Conservation (phyloP, 2,888 invertebrate species). For the Anthophora plumipes region DNA sequence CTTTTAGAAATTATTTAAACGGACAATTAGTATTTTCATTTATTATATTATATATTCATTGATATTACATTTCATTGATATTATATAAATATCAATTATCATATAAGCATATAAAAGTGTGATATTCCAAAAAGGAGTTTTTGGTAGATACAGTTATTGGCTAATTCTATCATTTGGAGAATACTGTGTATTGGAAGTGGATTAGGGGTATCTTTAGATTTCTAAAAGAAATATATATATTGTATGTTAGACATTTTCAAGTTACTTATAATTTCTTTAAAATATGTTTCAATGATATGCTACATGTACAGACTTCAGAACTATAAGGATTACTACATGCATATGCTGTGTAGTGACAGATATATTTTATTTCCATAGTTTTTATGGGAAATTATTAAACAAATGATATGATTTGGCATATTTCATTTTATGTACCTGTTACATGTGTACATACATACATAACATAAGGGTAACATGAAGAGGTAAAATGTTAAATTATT, state of each 20-base stretch:
- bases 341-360: background rate
- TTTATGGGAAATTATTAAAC: background rate
- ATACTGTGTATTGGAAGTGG: background rate
- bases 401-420: no score
- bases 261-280: slow-evolving; percentile 1
- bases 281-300: slow-evolving; percentile 4
- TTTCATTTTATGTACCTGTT: background rate
- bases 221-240: background rate
- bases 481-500: slow-evolving; percentile 15
- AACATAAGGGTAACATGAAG: background rate
- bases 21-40: no score
- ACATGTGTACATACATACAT: background rate
- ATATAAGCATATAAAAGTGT: background rate
- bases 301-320: background rate
- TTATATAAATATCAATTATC: background rate
- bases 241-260: background rate
- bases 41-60: no score
- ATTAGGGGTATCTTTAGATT: background rate
- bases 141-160: background rate
- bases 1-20: background rate
- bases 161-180: background rate
- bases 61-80: background rate
- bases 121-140: background rate
- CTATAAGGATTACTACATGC: background rate
- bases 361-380: slow-evolving; percentile 6